Percentiles rank a stretch among this genome's conserved stretches.
Evolutionary conservation across 2,113 vertebrate species (phyloP).

Genomic region (Megaceryle maxima): DNA sequence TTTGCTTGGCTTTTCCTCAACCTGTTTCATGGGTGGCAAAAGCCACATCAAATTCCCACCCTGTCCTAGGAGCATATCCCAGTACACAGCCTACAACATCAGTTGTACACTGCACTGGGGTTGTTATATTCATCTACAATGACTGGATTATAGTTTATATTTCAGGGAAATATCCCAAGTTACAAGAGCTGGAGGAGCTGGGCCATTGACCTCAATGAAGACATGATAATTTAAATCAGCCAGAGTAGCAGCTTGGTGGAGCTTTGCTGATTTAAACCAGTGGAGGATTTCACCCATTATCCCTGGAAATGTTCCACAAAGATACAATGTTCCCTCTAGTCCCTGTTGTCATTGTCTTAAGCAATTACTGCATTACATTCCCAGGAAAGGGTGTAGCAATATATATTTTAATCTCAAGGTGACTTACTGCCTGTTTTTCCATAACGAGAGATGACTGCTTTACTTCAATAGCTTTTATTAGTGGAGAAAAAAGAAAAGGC

Average conservation of each 20-base stretch:
- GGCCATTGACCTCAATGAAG: background rate
- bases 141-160: background rate
- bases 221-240: background rate
- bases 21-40: background rate
- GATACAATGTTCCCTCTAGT: background rate
- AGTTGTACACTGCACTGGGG: background rate
- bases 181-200: background rate
- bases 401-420: constrained; percentile 56
- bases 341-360: background rate
- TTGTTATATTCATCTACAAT: background rate
- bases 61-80: background rate
- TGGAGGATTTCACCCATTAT: background rate
- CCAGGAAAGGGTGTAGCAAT: background rate
- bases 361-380: background rate
- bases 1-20: background rate
- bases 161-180: background rate
- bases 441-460: background rate
- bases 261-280: background rate
- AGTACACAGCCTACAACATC: background rate
- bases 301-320: background rate
- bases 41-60: background rate
- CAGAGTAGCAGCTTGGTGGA: background rate
- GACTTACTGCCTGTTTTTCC: constrained; percentile 35
- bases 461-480: constrained; percentile 47
- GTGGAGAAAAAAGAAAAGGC: constrained; percentile 1